Base-by-base conservation (phyloP, 2,113 vertebrate genomes). In the Sapayoa aenigma region DNA sequence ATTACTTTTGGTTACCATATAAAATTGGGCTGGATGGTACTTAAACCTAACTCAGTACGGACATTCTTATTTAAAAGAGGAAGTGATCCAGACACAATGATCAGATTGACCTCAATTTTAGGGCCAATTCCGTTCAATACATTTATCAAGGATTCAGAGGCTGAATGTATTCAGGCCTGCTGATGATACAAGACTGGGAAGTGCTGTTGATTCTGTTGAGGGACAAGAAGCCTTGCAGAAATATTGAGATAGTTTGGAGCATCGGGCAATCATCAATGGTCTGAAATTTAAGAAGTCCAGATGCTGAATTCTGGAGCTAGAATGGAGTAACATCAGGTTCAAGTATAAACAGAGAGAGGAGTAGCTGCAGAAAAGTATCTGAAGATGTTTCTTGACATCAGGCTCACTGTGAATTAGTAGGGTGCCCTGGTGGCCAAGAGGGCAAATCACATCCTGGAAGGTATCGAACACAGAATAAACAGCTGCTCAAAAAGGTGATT, bases 241-340 rank as follows among this genome's bases (percentile, higher is more conserved):
- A 2, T 12, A 20, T 20, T 39, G 5, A 53, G 33, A 22, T 13
- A 53, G 31, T 44, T 55, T 55, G 71, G 58, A 66, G 11, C 35
- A 50, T 13, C 12, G 23, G 7, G 2, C 2, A 65, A 27, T 30
- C 6, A 25, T 47, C 4, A 67, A 3, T 4, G 3, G 24, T 4
- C 21, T 73, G 13, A 50, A 35, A 55, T 77, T 31, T 78, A 58
- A 63, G 16, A 60, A 49, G 12, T 12, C 3, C 2, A 28, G 56
- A 63, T 33, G 9, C 39, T 0, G 0, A 19, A 52, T 67, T 65
- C 14, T 74, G 16, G 14, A 42, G 11, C 5, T 59, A 27, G 31
- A 55, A 33, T 2, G 7, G 22, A 41, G 23, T 37, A 53, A 46
- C 2, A 13, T 6, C 4, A 4, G 11, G 8, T 37, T 58, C 9